Base-by-base conservation (phyloP, 2,888 invertebrate genomes). In the Hesperia comma region DNA sequence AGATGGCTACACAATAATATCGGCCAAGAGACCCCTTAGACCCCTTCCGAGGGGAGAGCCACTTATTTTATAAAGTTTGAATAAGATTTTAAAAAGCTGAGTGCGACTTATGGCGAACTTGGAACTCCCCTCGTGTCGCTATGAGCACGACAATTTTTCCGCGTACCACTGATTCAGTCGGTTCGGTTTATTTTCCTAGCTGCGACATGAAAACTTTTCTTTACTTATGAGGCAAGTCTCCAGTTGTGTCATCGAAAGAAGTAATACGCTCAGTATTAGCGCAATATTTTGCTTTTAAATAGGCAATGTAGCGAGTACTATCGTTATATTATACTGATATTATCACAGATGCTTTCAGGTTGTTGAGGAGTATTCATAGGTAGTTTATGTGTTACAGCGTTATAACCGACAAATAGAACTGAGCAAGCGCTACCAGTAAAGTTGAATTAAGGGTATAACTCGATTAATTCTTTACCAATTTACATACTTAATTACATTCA, bases 1-100 rank as follows among this genome's bases (percentile, higher is more conserved):
- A 92, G 92, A 91, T 92, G 92, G 90, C 88, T 90, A 82, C 90
- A 90, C 92, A 90, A 91, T 90, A 91, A 88, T 88, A 87, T 84
- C 84, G 76, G 77, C 79, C 77, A 76, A 60, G 60, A 66, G 66
- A 60, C 60, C 66, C 63, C 58, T 66, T 6, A 79, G 83, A 79
- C 87, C 90, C 85, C 84, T 84, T 77, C 77, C 71, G 80, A 88
- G 84, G 89, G 90, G 87, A 80, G 78, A 82, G 72, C 81, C 86
- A 86, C 87, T 90, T 87, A 89, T 88, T 90, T 86, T 90, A 88
- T 88, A 90, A 91, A 92, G 89, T 92, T 92, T 91, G 86, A 92
- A 92, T 92, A 92, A 92, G 91, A 91, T 89, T 91, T 92, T 90
- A 87, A 92, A 91, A 89, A 87, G 86, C 85, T 81, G 80, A 81